Evolutionary conservation across 2,888 invertebrate species (phyloP), one percentile per base, ranked within the genome.

Genomic region (Polyploca ridens): DNA sequence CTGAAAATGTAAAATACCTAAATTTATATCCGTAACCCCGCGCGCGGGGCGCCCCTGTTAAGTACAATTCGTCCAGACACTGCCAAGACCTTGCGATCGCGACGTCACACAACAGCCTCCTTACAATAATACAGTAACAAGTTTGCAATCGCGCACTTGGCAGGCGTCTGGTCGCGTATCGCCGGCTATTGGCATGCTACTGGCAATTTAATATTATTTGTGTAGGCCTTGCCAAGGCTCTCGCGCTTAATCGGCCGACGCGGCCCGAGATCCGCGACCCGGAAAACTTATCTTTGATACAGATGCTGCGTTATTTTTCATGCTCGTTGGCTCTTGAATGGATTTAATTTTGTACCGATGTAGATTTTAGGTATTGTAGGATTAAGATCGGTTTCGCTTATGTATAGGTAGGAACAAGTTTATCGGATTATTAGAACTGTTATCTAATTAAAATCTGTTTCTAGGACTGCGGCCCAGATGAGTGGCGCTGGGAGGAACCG

Each of bases 161-260:
- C 83, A 82, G 81, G 67, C 71, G 69, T 66, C 64, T 69, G 68
- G 82, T 83, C 82, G 80, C 77, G 83, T 81, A 83, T 82, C 76
- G 83, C 78, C 75, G 81, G 82, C 82, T 90, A 91, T 93, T 92
- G 92, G 92, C 92, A 92, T 89, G 88, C 76, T 77, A 75, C 82
- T 82, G 83, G 88, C 90, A 90, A 91, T 93, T 91, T 91, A 89
- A 93, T 93, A 94, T 92, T 93, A 93, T 93, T 92, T 90, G 90
- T 91, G 86, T 87, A 88, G 89, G 88, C 87, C 72, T 79, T 88
- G 91, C 91, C 91, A 90, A 89, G 85, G 85, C 79, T 75, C 69
- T 72, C 77, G 82, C 77, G 82, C 71, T 85, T 88, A 90, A 89
- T 89, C 89, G 81, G 68, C 66, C 70, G 72, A 73, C 72, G 73